Evolutionary conservation across 2,797 vertebrate genomes (phyloP), one percentile per base, ranked within the genome.

Genomic region (Mus minutoides): DNA sequence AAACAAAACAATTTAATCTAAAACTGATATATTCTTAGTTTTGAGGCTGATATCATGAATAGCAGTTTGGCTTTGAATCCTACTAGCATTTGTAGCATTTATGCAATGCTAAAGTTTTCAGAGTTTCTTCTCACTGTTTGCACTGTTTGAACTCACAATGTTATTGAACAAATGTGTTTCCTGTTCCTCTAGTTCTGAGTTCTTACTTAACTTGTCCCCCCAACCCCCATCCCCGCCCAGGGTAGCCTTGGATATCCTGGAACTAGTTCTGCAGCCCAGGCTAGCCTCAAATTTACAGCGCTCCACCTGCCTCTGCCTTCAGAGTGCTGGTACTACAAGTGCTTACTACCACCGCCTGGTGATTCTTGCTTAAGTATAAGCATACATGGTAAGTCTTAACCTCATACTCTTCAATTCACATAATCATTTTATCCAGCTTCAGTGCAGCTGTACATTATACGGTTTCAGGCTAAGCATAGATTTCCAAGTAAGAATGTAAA

Each of bases 181-280:
- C 54, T 94, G 49, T 40, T 88, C 24, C 64, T 92, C 71, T 56
- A 71, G 16, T 94, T 93, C 88, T 90, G 43, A 56, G 77, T 90
- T 92, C 58, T 84, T 92, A 46, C 17, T 16, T 89, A 92, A 67
- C 21, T 75, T 75, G 21, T n/a, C 14, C 64, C 56, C 1, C 4
- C 19, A 3, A 2, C 12, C 14, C 60, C 60, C 13, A 29, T 1
- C 64, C 64, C 31, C 6, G 0, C 1, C 64, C 64, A 69, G 16
- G 16, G 34, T 69, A 69, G 16, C 16, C 34, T 19, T 21, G 17
- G 67, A n/a, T 69, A n/a, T 69, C 34, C 34, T n/a, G 67, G 17
- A 69, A 69, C 17, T 19, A 19, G 34, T 69, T 69, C 34, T 31
- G 67, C 67, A n/a, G 34, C 34, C 67, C 34, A 69, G 67, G 34